Evolutionary conservation across 1,140 invertebrate genomes (phyloP), one percentile per base, ranked within the genome.

Genomic region (Drosophila melanica): DNA sequence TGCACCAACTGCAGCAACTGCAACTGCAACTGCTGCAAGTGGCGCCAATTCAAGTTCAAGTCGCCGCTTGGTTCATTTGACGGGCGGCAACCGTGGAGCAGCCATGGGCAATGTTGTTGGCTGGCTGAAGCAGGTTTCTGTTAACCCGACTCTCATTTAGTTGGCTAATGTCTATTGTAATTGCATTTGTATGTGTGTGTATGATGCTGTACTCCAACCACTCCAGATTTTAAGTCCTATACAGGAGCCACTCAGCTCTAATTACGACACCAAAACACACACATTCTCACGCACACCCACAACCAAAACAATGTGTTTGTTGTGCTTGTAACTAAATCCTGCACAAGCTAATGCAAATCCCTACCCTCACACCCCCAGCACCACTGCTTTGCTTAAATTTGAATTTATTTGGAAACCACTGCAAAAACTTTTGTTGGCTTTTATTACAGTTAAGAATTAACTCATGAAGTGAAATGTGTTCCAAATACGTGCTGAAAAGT

Each of bases 51-150:
- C 94, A 3, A 93, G 94, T 60, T 95, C 94, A 94, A 94, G 93
- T 76, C 94, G 94, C 66, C 92, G 95, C 59, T 94, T 95, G 45
- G 95, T 95, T 80, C 73, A 79, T 53, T 51, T 77, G 58, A 51
- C 79, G n/a, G 94, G 94, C 39, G 94, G 93, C 92, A 63, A 93
- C 94, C 39, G 95, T 68, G 81, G 78, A 20, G 94, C 94, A 14
- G 93, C 94, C 33, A 95, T 95, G 90, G 95, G 94, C 68, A 95
- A 94, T 69, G 95, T 95, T 77, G 95, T 95, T 62, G 95, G 95
- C 92, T 96, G 95, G 95, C 93, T 96, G 37, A 96, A 96, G 93
- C 95, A 96, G 95, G 95, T 95, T 93, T 75, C 79, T 84, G 72
- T 78, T 64, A 48, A 60, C 47, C 54, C 30, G 63, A 37, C 30